Evolutionary conservation across 92 coral and sea anemone species (phyloP).

Genomic region (Isaurus tuberculatus): DNA sequence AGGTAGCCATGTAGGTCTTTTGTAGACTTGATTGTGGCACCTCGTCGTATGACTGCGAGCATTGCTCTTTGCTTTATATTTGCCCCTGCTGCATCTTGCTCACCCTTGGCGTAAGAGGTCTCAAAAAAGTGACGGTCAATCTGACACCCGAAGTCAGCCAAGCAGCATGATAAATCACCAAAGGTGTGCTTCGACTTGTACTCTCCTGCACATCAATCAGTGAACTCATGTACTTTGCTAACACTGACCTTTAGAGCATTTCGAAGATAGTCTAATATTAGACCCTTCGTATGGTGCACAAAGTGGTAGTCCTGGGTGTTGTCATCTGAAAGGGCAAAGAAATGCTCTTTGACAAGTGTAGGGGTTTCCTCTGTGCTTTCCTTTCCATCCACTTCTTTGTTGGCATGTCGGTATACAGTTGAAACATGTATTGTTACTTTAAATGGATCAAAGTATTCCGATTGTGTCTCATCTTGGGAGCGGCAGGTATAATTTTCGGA

Average conservation of each 20-base stretch:
- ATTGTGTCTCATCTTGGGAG: conserved; percentile 6
- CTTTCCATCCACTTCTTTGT: conserved; percentile 22
- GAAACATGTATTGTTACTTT: conserved; percentile 2
- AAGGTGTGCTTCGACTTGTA: conserved; percentile 58
- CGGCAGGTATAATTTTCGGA: not conserved
- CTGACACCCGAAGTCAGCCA: conserved; percentile 53
- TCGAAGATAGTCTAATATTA: conserved; percentile 36
- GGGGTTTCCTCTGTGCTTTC: conserved; percentile 36
- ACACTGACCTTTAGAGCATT: conserved; percentile 29
- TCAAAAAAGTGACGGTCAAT: conserved; percentile 53
- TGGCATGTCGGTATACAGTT: conserved; percentile 1
- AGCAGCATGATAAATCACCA: conserved; percentile 59
- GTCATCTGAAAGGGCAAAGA: conserved; percentile 37
- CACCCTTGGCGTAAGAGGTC: conserved; percentile 63
- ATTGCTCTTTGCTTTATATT: conserved; percentile 52
- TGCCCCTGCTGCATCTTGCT: conserved; percentile 67
- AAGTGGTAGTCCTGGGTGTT: conserved; percentile 29
- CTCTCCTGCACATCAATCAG: conserved; percentile 63
- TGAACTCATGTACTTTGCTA: conserved; percentile 46
- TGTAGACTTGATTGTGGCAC: conserved; percentile 47
- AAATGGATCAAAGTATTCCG: not conserved
- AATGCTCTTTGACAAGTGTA: conserved; percentile 22
- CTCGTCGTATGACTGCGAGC: conserved; percentile 54
- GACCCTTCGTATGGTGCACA: conserved; percentile 37
- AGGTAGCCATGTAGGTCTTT: conserved; percentile 40